phyloP scores from a whole-genome alignment of 2,888 invertebrate genomes.

The Meiosimyza decipiens region DNA sequence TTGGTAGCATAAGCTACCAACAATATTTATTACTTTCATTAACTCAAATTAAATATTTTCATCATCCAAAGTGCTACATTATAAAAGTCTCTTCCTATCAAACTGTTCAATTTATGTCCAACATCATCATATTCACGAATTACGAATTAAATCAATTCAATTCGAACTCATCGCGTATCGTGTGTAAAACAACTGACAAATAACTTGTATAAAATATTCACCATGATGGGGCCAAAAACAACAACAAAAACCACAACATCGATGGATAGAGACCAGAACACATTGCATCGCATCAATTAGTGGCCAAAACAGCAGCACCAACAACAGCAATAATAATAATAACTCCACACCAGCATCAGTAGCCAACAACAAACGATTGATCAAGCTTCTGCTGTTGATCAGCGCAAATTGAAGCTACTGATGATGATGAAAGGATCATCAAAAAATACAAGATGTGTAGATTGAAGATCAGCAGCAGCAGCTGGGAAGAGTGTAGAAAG shows the following conservation, averaged over 20 bases:
- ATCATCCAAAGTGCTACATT: no score
- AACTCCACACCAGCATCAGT: conserved; percentile 3
- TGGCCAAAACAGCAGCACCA: conserved; percentile 24
- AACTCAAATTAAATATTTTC: no score
- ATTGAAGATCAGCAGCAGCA: background rate
- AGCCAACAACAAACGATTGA: conserved; percentile 27
- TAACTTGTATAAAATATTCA: conserved; percentile 32
- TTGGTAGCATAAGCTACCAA: no score
- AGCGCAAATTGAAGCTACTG: conserved; percentile 30
- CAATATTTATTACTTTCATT: no score
- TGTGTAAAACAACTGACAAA: conserved; percentile 36
- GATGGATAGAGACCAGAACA: background rate
- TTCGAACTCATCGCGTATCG: background rate
- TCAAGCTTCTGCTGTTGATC: conserved; percentile 28
- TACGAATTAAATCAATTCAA: conserved; percentile 19
- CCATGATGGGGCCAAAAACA: background rate
- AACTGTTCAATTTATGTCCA: conserved; percentile 5
- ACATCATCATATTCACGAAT: conserved; percentile 1
- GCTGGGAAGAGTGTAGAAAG: background rate
- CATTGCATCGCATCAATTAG: conserved; percentile 31
- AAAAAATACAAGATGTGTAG: background rate
- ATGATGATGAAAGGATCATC: conserved; percentile 16
- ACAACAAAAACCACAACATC: background rate
- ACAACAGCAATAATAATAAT: conserved; percentile 13
- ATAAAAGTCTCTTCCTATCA: background rate